phyloP scores from a whole-genome alignment of 1,140 invertebrate species.

The Ericerus pela region DNA sequence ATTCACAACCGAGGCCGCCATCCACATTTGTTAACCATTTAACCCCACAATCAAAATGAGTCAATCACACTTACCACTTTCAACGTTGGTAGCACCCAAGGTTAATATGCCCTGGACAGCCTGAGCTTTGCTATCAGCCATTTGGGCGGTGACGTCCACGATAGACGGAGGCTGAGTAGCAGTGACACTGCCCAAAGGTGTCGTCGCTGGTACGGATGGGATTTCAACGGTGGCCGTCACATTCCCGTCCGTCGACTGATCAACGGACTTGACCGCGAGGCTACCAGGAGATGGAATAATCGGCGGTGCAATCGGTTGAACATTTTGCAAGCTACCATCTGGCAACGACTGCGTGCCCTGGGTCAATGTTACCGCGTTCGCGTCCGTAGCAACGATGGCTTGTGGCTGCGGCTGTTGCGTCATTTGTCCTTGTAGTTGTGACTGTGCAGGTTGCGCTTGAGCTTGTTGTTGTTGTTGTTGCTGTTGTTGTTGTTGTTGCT shows the following conservation, averaged over 20 bases:
- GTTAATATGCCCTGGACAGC: background rate
- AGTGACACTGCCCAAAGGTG: too few species aligned
- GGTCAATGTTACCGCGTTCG: background rate
- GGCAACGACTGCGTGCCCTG: background rate
- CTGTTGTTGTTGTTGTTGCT: constrained; percentile 30
- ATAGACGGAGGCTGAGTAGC: too few species aligned
- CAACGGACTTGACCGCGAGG: background rate
- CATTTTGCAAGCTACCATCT: background rate
- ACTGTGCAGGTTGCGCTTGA: constrained; percentile 21
- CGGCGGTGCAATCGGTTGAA: background rate
- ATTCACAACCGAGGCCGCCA: too few species aligned
- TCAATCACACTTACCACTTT: background rate
- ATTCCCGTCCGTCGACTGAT: too few species aligned
- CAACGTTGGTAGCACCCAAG: background rate
- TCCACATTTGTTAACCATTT: too few species aligned
- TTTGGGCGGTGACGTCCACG: background rate
- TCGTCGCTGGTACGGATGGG: background rate
- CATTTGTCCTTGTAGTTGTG: constrained; percentile 14
- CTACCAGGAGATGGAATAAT: background rate
- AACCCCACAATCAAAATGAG: too few species aligned
- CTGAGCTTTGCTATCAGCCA: background rate
- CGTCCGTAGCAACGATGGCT: constrained; percentile 6
- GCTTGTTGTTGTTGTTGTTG: constrained; percentile 30
- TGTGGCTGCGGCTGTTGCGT: constrained; percentile 14
- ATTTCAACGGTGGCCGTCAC: too few species aligned